These are phyloP conservation scores for Cheiracanthium punctorium DNA, from an alignment of 2,888 invertebrate species.

Conservation along the genomic window DNA sequence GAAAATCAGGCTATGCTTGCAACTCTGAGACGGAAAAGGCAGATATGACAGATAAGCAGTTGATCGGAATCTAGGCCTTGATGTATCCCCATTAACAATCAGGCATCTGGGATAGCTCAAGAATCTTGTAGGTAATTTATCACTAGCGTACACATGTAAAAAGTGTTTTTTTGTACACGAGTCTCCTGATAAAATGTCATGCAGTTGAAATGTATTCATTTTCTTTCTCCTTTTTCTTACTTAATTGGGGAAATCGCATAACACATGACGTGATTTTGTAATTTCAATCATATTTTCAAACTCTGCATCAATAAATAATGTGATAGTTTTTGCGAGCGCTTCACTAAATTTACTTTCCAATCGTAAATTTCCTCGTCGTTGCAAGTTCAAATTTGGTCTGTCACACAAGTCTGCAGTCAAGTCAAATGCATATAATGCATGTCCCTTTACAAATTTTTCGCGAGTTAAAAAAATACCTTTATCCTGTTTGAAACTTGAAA, in stretches of 20 bases:
- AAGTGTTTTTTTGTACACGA: neutral
- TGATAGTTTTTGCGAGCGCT: neutral
- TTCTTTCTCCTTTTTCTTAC: too few relatives aligned
- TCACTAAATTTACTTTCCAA: slow-evolving; percentile 9
- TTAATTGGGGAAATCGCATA: too few relatives aligned
- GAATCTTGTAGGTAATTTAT: too few relatives aligned
- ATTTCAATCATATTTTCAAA: slow-evolving; percentile 72
- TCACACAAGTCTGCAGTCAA: slow-evolving; percentile 28
- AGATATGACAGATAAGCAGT: too few relatives aligned
- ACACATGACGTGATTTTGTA: neutral
- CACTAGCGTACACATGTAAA: neutral
- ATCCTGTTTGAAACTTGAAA: slow-evolving; percentile 60
- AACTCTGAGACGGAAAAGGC: too few relatives aligned
- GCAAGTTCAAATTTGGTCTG: neutral
- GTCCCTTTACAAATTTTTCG: neutral
- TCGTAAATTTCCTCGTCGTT: slow-evolving; percentile 23
- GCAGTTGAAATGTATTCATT: neutral
- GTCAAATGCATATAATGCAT: slow-evolving; percentile 33
- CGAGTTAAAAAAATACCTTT: slow-evolving; percentile 64
- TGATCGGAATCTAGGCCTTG: too few relatives aligned
- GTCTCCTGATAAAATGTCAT: neutral
- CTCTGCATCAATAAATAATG: slow-evolving; percentile 7
- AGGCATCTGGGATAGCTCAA: too few relatives aligned
- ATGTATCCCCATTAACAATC: too few relatives aligned
- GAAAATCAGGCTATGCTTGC: too few relatives aligned